Base-by-base conservation (phyloP, 2,888 invertebrate genomes). In the Gasteruption jaculator region DNA sequence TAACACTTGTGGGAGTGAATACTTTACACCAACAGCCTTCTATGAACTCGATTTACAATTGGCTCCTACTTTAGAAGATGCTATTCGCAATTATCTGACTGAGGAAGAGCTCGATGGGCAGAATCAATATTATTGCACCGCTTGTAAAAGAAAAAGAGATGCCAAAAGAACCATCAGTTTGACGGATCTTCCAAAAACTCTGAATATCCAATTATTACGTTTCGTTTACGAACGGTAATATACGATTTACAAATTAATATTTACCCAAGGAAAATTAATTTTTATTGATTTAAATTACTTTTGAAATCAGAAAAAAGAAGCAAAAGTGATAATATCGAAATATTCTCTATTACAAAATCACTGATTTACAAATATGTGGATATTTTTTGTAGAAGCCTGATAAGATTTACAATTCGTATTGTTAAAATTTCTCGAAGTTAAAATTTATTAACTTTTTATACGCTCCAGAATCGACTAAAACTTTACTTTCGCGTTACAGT, bases 1-100 rank as follows among this genome's bases (percentile, higher is more conserved):
- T 57, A 70, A 67, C 40, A 72, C 68, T n/a, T 80, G 80, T 64
- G 68, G 70, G 12, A 74, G 69, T 19, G 74, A 74, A 46, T 77
- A 78, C 26, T 68, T 71, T 18, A 71, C 74, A 6, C 71, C 73
- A 3, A 77, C 79, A 4, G 72, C 71, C 8, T 81, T 80, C 61
- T 79, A 77, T 59, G 81, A 81, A 56, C 63, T 82, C 38, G 78
- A 79, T 60, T 65, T 82, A 22, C 78, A 76, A 52, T 72, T 81
- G 3, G 74, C 76, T 49, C 74, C 76, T 19, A 73, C 74, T 8
- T 57, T 80, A 26, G 61, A 69, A 33, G 74, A 76, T 38, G 76
- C 78, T 29, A 64, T 81, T 24, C 71, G 73, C 40, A 78, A 77
- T 42, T 78, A 78, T 60, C 65, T 81, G 12, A 71, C 75, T 50